These are phyloP conservation scores for Microdon myrmicae DNA, from an alignment of 2,888 invertebrate genomes.

Conservation along the genomic window DNA sequence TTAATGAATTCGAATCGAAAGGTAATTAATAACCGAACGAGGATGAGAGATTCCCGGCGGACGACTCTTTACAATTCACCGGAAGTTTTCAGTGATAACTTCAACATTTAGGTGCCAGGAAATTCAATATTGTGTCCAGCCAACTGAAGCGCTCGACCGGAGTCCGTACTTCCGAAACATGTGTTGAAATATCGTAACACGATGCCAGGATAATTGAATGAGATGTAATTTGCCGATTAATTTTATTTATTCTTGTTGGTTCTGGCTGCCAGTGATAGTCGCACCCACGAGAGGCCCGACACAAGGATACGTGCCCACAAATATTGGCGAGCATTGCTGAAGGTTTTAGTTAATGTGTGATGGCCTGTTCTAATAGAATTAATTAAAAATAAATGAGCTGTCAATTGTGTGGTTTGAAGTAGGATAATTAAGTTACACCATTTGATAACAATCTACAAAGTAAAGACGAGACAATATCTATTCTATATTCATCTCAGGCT, in stretches of 20 bases:
- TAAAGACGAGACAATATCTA: no score
- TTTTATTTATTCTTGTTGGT: conserved; percentile 42
- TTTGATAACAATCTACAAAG: no score
- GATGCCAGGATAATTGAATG: conserved; percentile 46
- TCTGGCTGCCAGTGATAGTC: neutral
- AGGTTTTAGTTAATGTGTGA: conserved; percentile 31
- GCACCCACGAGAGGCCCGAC: neutral
- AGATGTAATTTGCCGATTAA: conserved; percentile 51
- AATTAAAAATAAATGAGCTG: conserved; percentile 38
- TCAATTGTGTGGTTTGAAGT: conserved; percentile 24
- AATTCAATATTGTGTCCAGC: conserved; percentile 44
- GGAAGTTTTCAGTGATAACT: conserved; percentile 39
- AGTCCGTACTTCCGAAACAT: conserved; percentile 29
- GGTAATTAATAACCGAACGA: conserved; percentile 52
- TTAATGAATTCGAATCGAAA: conserved; percentile 38
- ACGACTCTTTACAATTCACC: no score
- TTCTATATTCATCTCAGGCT: no score
- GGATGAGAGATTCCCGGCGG: no score
- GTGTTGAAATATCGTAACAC: conserved; percentile 41
- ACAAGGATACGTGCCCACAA: conserved; percentile 2
- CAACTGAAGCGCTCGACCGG: conserved; percentile 13
- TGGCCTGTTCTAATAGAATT: conserved; percentile 23
- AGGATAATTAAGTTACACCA: no score
- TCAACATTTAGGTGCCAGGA: conserved; percentile 26
- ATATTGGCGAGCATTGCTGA: conserved; percentile 7